Conservation (phyloP, 1,140 invertebrate genomes). For the Aphidius ervi region DNA sequence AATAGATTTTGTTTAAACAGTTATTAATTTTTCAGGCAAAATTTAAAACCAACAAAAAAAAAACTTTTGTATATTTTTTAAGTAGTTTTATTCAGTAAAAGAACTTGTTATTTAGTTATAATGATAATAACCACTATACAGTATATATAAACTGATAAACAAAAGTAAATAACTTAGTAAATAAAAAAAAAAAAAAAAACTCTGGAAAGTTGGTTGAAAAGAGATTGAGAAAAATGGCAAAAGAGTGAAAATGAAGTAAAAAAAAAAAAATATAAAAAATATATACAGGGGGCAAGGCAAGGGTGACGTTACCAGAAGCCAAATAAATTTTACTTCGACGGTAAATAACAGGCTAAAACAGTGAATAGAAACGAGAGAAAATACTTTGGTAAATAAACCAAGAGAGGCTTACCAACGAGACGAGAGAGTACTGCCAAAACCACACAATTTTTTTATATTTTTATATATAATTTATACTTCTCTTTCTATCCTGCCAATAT, state of each 20-base stretch:
- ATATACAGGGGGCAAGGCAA: conserved; percentile 12
- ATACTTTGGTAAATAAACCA: conserved; percentile 22
- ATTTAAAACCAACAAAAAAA: too few species aligned
- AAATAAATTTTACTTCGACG: conserved; percentile 29
- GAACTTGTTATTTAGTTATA: too few species aligned
- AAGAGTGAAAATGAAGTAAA: conserved; percentile 1
- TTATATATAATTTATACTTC: conserved; percentile 7
- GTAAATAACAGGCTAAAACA: conserved; percentile 29
- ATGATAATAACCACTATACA: too few species aligned
- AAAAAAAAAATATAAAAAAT: conserved; percentile 1
- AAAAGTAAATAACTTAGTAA: too few species aligned
- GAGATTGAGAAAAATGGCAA: conserved; percentile 1
- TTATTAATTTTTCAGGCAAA: too few species aligned
- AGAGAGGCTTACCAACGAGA: conserved; percentile 11
- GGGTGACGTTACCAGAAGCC: conserved; percentile 25
- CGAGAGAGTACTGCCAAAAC: conserved; percentile 11
- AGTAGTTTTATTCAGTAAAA: too few species aligned
- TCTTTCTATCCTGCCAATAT: conserved; percentile 20
- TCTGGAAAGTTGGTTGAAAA: neutral
- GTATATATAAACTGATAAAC: too few species aligned
- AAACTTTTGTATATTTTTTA: too few species aligned
- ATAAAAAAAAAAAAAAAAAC: too few species aligned
- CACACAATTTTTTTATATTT: conserved; percentile 12
- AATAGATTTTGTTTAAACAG: too few species aligned
- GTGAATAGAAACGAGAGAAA: conserved; percentile 23